Evolutionary conservation across 35 echinoderm and acorn worm species (phyloP).

Genomic region (Heliocidaris erythrogramma): DNA sequence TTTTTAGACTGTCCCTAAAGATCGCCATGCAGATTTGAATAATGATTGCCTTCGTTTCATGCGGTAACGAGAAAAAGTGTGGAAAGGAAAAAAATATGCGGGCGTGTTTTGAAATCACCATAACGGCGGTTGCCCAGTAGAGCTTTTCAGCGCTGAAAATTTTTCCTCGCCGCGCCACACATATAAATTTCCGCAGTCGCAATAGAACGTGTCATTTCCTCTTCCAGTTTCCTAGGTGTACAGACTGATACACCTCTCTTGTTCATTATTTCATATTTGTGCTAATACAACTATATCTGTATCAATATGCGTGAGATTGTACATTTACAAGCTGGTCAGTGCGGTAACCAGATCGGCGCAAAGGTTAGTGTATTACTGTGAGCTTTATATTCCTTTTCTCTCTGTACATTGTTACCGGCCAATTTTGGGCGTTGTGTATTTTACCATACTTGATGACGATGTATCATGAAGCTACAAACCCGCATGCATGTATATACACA

Average conservation of each 20-base stretch:
- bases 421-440: background rate
- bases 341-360: conserved; percentile 86
- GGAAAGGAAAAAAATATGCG: background rate
- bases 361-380: conserved; percentile 59
- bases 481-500: too few species aligned
- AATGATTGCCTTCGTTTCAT: background rate
- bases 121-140: background rate
- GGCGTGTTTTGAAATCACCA: background rate
- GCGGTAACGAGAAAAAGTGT: background rate
- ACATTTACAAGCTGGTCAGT: conserved; percentile 83
- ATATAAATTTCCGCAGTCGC: background rate
- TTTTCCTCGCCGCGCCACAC: background rate
- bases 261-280: background rate
- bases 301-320: conserved; percentile 86
- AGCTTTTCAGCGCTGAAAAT: background rate
- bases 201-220: background rate
- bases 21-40: background rate
- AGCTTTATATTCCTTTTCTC: background rate
- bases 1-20: background rate
- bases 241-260: background rate
- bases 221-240: background rate
- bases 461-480: too few species aligned
- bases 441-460: background rate
- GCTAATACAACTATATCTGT: background rate
- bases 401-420: background rate